phyloP scores from a whole-genome alignment of 2,888 invertebrate genomes.

The Polyommatus iphigenia region DNA sequence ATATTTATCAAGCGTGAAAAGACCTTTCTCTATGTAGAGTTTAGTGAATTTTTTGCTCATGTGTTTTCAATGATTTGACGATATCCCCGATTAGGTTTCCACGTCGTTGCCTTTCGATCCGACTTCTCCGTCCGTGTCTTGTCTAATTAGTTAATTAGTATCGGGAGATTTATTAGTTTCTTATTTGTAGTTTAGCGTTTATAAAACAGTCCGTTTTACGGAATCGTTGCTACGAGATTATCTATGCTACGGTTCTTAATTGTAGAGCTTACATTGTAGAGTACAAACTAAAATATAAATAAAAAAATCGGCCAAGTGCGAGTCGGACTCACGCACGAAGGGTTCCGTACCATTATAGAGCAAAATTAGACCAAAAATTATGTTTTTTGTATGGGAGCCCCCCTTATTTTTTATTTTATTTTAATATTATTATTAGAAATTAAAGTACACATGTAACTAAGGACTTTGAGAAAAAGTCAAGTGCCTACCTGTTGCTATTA shows the following conservation, averaged over 20 bases:
- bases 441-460: too few relatives aligned
- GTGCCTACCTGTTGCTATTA: too few relatives aligned
- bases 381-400: too few relatives aligned
- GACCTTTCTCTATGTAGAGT: conserved; percentile 1
- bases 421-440: too few relatives aligned
- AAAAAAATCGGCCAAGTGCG: too few relatives aligned
- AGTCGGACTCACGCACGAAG: too few relatives aligned
- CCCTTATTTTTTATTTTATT: too few relatives aligned
- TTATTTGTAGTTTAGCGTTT: conserved; percentile 38
- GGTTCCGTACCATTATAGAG: too few relatives aligned
- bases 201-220: conserved; percentile 25
- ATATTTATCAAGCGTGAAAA: conserved; percentile 6
- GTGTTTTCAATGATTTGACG: conserved; percentile 33
- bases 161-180: conserved; percentile 41
- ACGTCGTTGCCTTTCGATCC: conserved; percentile 38
- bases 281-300: background rate
- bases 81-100: conserved; percentile 37
- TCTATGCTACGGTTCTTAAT: background rate
- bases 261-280: background rate
- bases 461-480: too few relatives aligned
- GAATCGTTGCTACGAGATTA: background rate
- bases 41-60: conserved; percentile 28
- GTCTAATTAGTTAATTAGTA: conserved; percentile 44
- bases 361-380: too few relatives aligned
- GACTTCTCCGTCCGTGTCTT: conserved; percentile 42